Base-by-base conservation (phyloP, 2,888 invertebrate species). In the Coleophora deauratella region DNA sequence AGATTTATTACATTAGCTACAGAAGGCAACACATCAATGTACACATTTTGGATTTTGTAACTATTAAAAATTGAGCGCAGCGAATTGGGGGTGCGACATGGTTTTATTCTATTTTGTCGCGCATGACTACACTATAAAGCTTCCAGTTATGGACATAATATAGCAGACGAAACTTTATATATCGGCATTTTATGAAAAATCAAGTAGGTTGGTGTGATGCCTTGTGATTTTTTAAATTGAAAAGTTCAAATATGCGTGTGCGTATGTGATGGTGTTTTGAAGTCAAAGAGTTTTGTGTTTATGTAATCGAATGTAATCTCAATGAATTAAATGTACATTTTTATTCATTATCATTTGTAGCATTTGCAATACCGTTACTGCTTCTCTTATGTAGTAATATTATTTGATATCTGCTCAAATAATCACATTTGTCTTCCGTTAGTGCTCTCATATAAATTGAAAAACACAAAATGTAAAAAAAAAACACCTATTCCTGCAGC, bases 361-460 rank as follows among this genome's bases (percentile, higher is more conserved):
- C 21, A 6, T 21, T 21, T 21, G 3, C 31, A 31, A 31, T n/a
- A 11, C n/a, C n/a, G 3, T 31, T 11, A 31, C 11, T 31, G 11
- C 31, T 42, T 37, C 32, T 34, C 33, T 41, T 41, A 15, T 21
- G 3, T 21, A 21, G 21, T 21, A 21, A 21, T 21, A 21, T 21
- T 21, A 21, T 45, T 51, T 45, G 34, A 51, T 50, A 46, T 60
- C 62, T 66, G 71, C 68, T 72, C 71, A 71, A 71, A 62, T 52
- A 57, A 63, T 62, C 64, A 68, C 65, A 64, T 62, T 68, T 68
- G 80, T 79, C 79, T 79, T 79, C 80, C 80, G 72, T 68, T 63
- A 58, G 14, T 28, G 55, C 59, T 63, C 66, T 67, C 66, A 66
- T 59, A 46, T 3, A 38, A 39, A 59, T 55, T 45, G 44, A 51